Conservation (phyloP, 1,140 invertebrate genomes). For the Drosophila sulfurigaster region DNA sequence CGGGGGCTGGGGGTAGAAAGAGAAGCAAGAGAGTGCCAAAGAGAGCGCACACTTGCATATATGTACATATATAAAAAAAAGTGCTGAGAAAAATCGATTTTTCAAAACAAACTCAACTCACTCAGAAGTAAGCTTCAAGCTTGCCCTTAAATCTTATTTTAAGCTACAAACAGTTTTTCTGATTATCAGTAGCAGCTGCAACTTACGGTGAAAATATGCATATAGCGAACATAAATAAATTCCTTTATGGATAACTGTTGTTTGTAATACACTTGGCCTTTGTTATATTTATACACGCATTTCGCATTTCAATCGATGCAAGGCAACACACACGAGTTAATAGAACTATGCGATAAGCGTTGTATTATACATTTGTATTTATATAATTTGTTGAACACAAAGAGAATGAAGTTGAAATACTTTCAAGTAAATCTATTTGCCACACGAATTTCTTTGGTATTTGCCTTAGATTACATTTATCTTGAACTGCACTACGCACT, state of each 20-base stretch:
- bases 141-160: conserved; percentile 6
- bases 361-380: conserved; percentile 8
- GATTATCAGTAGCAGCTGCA: neutral
- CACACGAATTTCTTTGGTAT: conserved; percentile 44
- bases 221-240: conserved; percentile 18
- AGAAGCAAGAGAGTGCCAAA: conserved; percentile 17
- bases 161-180: neutral
- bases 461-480: conserved; percentile 47
- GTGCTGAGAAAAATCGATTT: conserved; percentile 57
- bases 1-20: neutral
- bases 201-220: conserved; percentile 18
- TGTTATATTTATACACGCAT: conserved; percentile 28
- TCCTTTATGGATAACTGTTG: conserved; percentile 26
- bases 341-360: conserved; percentile 11
- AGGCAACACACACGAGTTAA: conserved; percentile 7
- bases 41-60: conserved; percentile 34
- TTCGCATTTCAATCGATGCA: conserved; percentile 31
- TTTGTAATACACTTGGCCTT: conserved; percentile 39
- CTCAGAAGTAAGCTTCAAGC: neutral
- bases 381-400: conserved; percentile 31
- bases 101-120: conserved; percentile 41
- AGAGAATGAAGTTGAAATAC: conserved; percentile 14
- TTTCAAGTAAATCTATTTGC: conserved; percentile 44
- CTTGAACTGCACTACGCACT: conserved; percentile 73
- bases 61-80: conserved; percentile 40